phyloP scores from a whole-genome alignment of 2,888 invertebrate genomes.

The Calameuta pallipes region DNA sequence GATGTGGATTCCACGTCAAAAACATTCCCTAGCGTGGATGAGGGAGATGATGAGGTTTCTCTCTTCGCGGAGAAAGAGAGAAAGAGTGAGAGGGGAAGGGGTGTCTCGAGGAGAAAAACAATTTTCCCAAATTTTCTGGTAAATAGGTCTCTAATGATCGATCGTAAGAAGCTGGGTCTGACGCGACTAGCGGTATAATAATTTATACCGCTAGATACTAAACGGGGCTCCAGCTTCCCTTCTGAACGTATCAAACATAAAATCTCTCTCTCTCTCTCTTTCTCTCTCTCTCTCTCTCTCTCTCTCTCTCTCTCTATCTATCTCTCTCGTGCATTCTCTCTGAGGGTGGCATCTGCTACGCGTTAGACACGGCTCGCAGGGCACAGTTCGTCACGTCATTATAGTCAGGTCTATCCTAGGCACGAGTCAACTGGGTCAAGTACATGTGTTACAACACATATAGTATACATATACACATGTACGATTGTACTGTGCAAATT shows the following conservation, averaged over 20 bases:
- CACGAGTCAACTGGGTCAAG: conserved; percentile 63
- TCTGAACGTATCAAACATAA: conserved; percentile 22
- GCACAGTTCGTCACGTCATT: conserved; percentile 60
- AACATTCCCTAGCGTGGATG: conserved; percentile 20
- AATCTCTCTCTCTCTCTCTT: not conserved
- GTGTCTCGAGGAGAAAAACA: conserved; percentile 36
- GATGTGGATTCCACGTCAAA: conserved; percentile 26
- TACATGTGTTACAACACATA: conserved; percentile 20
- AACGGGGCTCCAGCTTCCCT: conserved; percentile 59
- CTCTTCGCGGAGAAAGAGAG: not conserved
- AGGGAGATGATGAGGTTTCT: not conserved
- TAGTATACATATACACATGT: not conserved
- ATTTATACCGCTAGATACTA: conserved; percentile 64
- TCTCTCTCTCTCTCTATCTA: not conserved
- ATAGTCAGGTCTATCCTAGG: conserved; percentile 41
- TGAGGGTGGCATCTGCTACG: conserved; percentile 64
- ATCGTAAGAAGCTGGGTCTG: conserved; percentile 63
- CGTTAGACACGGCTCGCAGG: conserved; percentile 66
- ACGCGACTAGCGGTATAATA: conserved; percentile 60
- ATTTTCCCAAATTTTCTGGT: conserved; percentile 62
- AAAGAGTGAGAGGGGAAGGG: too few relatives aligned
- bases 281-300: too few relatives aligned
- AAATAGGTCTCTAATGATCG: conserved; percentile 63
- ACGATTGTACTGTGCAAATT: not conserved
- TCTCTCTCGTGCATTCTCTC: not conserved